phyloP scores from a whole-genome alignment of 2,113 vertebrate species.

The Rafetus swinhoei region DNA sequence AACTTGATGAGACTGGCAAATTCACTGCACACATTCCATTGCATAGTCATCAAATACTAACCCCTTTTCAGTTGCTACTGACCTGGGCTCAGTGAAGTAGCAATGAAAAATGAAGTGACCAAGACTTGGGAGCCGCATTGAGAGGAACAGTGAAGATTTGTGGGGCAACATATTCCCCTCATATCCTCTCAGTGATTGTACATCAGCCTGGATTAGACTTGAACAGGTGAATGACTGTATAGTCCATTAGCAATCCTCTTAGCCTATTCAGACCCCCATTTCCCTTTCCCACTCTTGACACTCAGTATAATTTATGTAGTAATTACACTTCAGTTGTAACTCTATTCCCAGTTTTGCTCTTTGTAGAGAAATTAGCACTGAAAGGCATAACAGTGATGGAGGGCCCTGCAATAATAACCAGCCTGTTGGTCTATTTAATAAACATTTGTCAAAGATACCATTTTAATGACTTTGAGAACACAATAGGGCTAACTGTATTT shows the following conservation, averaged over 20 bases:
- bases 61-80: not conserved
- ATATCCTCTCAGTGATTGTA: not conserved
- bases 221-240: constrained; percentile 40
- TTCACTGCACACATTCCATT: not conserved
- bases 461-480: constrained; percentile 6
- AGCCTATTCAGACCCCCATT: constrained; percentile 33
- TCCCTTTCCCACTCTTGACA: constrained; percentile 49
- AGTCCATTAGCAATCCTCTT: constrained; percentile 42
- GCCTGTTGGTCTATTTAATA: constrained; percentile 51
- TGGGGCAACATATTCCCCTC: not conserved
- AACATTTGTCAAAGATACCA: constrained; percentile 9
- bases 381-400: constrained; percentile 22
- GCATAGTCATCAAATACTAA: not conserved
- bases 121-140: not conserved
- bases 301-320: constrained; percentile 45
- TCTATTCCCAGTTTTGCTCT: constrained; percentile 37
- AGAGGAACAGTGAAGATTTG: not conserved
- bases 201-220: not conserved
- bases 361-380: constrained; percentile 53
- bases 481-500: not conserved
- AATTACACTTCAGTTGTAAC: constrained; percentile 60
- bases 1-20: not conserved
- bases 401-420: constrained; percentile 6
- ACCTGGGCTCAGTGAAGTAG: not conserved
- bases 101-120: not conserved